Evolutionary conservation across 2,113 vertebrate species (phyloP).

Genomic region (Xyrauchen texanus): DNA sequence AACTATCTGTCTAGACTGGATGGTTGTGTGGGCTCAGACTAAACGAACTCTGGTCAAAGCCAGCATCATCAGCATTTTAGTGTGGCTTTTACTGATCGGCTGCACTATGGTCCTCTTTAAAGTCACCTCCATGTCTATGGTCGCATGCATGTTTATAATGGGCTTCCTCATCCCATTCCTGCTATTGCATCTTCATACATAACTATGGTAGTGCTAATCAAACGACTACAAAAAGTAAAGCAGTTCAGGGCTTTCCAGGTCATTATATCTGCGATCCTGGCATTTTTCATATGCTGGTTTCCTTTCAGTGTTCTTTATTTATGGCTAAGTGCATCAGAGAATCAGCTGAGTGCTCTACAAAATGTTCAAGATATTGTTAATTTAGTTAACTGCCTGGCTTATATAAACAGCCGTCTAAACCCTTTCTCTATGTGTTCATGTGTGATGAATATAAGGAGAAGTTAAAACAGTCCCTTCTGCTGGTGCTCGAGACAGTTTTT

Average conservation of each 20-base stretch:
- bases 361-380: background rate
- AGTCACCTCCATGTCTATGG: rapidly evolving
- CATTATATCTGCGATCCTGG: conserved; percentile 57
- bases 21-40: conserved; percentile 72
- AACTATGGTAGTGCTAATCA: conserved; percentile 54
- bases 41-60: conserved; percentile 63
- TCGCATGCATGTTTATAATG: conserved; percentile 44
- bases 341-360: background rate
- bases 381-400: conserved; percentile 44
- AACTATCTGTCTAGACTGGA: conserved; percentile 71
- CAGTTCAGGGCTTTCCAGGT: conserved; percentile 46
- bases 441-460: conserved; percentile 62
- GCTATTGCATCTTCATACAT: conserved; percentile 51
- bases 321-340: rapidly evolving
- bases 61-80: background rate
- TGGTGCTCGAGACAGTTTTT: conserved; percentile 42
- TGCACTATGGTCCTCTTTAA: conserved; percentile 35
- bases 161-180: conserved; percentile 68
- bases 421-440: conserved; percentile 72
- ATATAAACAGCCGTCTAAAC: conserved; percentile 70
- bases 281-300: conserved; percentile 70
- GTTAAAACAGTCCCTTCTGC: conserved; percentile 59
- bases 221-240: conserved; percentile 32
- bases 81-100: conserved; percentile 60
- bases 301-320: conserved; percentile 52